Evolutionary conservation across 2,797 vertebrate species (phyloP), one percentile per base, ranked within the genome.

Genomic region (Enteromius afrohamiltoni): DNA sequence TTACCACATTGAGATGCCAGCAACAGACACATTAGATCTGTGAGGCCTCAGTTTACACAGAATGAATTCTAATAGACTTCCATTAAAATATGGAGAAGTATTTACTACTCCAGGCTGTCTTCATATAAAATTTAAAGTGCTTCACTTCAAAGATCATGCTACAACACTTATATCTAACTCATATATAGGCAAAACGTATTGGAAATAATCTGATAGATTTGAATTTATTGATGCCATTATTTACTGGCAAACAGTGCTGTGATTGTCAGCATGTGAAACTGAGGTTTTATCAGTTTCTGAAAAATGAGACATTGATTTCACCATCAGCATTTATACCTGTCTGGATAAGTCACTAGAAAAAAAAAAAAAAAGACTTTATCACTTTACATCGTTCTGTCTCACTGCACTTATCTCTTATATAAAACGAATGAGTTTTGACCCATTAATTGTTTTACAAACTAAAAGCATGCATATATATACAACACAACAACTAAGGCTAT

Each of bases 11-110:
- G 55, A n/a, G 53, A 40, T 49, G 69, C 0, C 8, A 68, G 51
- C 64, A 68, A 83, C 40, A 68, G 47, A 68, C 11, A 58, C 34
- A 47, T 69, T 83, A 21, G 8, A 77, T 83, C 42, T 83, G n/a
- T 1, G 10, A 55, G 51, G 34, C 11, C 68, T 65, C 21, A 51
- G n/a, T 65, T 67, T 82, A 60, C 53, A 62, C 68, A 62, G 21
- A 53, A 42, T 55, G 16, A 42, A 76, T 85, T 80, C 26, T 75
- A 45, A 79, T 53, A 67, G 47, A 65, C 69, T 53, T 64, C 29
- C 49, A 84, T 74, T 51, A 51, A 29, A 55, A 51, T 82, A 34
- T 40, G 65, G 80, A 45, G 14, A 14, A 62, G 40, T 77, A 73
- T 51, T 23, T 71, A 37, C 42, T 58, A 58, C 82, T 75, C 51